Evolutionary conservation across 2,888 invertebrate genomes (phyloP).

Genomic region (Chloromyia formosa): DNA sequence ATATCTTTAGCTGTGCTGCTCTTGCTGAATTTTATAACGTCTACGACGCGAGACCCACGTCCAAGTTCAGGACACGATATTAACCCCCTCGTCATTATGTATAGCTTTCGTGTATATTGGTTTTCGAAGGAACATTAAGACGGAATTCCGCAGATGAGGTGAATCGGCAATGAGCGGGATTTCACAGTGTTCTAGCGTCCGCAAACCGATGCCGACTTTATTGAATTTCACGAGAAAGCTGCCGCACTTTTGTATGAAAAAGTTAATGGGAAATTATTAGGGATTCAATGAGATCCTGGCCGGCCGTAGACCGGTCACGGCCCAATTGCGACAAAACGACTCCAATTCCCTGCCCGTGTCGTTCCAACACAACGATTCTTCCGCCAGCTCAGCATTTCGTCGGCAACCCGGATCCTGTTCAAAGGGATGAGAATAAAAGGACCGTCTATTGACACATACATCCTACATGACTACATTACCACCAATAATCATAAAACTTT

Average conservation of each 20-base stretch:
- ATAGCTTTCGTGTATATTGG: not conserved
- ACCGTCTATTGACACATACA: conserved; percentile 5
- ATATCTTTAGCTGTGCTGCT: conserved; percentile 11
- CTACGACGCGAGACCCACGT: not conserved
- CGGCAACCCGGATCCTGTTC: too few relatives aligned
- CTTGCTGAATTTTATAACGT: conserved; percentile 34
- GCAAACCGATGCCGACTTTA: too few relatives aligned
- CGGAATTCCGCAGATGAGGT: not conserved
- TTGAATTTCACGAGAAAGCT: too few relatives aligned
- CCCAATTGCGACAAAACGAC: not conserved
- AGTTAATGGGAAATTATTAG: too few relatives aligned
- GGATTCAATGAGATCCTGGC: too few relatives aligned
- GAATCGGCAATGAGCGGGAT: not conserved
- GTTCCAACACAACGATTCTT: too few relatives aligned
- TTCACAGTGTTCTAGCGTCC: too few relatives aligned
- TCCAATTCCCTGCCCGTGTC: not conserved
- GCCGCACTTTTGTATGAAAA: too few relatives aligned
- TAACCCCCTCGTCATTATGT: not conserved
- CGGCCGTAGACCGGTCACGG: too few relatives aligned
- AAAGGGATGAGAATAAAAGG: conserved; percentile 2
- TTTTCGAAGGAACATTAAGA: conserved; percentile 13
- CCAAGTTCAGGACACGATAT: not conserved
- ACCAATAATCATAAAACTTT: conserved; percentile 45
- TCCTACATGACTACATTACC: conserved; percentile 44
- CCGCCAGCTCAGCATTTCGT: too few relatives aligned